Conservation (phyloP, 2,113 vertebrate genomes). For the Todiramphus saurophagus region DNA sequence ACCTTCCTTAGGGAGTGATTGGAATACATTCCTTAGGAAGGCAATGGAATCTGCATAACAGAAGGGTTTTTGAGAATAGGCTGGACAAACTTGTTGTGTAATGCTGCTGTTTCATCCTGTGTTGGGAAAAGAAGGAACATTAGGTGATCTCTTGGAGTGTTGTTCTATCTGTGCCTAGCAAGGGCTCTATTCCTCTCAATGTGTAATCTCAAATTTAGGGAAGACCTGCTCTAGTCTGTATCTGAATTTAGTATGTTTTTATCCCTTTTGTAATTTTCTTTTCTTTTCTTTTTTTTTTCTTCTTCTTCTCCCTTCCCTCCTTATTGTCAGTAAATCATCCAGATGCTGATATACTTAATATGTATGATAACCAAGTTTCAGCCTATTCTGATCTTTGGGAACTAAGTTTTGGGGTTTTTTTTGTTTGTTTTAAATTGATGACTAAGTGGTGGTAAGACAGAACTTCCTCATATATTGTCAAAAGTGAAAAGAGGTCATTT, state of each 20-base stretch:
- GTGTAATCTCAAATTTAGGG: background rate
- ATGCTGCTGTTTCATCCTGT: background rate
- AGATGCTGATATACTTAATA: background rate
- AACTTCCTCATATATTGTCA: background rate
- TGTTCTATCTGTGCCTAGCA: background rate
- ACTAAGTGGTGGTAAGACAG: background rate
- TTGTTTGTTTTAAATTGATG: background rate
- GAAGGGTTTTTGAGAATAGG: background rate
- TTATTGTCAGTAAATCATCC: background rate
- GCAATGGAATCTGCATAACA: background rate
- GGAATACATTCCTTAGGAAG: background rate
- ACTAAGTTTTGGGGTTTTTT: background rate
- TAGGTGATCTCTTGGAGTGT: background rate
- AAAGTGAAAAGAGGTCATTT: background rate
- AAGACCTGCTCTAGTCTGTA: background rate
- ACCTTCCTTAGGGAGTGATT: background rate
- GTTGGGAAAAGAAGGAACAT: background rate
- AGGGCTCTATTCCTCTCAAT: background rate
- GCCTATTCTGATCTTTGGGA: background rate
- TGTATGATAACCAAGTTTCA: background rate
- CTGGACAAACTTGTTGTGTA: background rate
- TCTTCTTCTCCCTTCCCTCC: too few species aligned
- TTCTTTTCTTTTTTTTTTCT: too few species aligned
- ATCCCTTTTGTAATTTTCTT: accelerated
- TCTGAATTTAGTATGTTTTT: background rate